Conservation (phyloP, 2,888 invertebrate species). For the Melinaea menophilus region DNA sequence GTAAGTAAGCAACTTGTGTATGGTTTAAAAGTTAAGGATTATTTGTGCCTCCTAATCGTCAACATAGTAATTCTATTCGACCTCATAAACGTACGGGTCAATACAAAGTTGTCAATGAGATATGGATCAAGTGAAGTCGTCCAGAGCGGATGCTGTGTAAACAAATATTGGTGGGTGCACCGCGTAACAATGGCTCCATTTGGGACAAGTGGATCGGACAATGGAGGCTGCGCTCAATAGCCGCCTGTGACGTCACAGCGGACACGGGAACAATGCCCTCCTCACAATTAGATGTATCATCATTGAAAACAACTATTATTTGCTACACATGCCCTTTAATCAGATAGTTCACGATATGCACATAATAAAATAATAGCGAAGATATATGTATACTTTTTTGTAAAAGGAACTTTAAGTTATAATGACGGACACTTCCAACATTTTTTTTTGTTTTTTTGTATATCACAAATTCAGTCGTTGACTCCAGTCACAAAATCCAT, state of each 20-base stretch:
- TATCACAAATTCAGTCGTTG: too few relatives aligned
- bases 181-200: slow-evolving; percentile 47
- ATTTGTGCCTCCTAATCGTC: background rate
- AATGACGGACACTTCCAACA: too few relatives aligned
- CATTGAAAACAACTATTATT: too few relatives aligned
- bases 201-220: slow-evolving; percentile 54
- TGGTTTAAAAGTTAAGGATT: too few relatives aligned
- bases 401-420: too few relatives aligned
- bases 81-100: slow-evolving; percentile 5
- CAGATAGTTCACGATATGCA: too few relatives aligned
- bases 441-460: too few relatives aligned
- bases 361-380: too few relatives aligned
- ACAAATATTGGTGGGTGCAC: slow-evolving; percentile 41
- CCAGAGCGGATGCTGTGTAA: slow-evolving; percentile 3
- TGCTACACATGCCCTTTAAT: too few relatives aligned
- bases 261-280: slow-evolving; percentile 44
- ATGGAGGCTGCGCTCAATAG: slow-evolving; percentile 53
- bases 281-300: slow-evolving; percentile 46
- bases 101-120: slow-evolving; percentile 13
- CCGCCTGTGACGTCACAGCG: slow-evolving; percentile 55
- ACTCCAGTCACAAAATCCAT: too few relatives aligned
- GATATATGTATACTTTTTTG: too few relatives aligned
- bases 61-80: background rate
- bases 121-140: background rate
- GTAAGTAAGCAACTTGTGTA: too few relatives aligned